Percentiles rank a stretch among this genome's conserved stretches.
Evolutionary conservation across 2,113 vertebrate genomes (phyloP).

Genomic region (Hystrix cristata): DNA sequence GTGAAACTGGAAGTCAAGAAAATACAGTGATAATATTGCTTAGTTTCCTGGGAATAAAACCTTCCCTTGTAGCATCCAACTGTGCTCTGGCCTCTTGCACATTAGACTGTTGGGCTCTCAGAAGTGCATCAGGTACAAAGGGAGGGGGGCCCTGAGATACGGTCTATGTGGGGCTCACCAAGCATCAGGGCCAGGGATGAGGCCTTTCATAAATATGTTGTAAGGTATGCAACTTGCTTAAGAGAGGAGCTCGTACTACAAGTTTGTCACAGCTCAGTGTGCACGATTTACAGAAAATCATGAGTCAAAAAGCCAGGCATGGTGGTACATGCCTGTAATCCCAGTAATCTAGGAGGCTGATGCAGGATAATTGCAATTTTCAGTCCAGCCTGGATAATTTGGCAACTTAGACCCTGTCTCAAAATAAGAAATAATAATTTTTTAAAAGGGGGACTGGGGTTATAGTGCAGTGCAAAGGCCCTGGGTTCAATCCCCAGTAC

Average conservation of each 20-base stretch:
- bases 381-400: neutral
- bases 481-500: neutral
- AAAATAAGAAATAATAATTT: neutral
- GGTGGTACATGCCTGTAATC: neutral
- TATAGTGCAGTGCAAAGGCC: neutral
- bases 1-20: slow-evolving; percentile 2
- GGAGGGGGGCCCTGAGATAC: neutral
- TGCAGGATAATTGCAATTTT: neutral
- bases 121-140: neutral
- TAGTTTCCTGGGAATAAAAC: slow-evolving; percentile 12
- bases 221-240: neutral
- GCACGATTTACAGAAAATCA: neutral
- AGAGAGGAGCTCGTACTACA: neutral
- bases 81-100: neutral
- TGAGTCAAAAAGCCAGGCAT: neutral
- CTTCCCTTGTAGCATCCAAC: neutral
- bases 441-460: neutral
- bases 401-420: neutral
- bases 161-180: neutral
- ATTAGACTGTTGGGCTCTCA: neutral
- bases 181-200: neutral
- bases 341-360: neutral
- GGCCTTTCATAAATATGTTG: neutral
- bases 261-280: neutral
- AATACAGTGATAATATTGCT: slow-evolving; percentile 28